Evolutionary conservation across 2,888 invertebrate genomes (phyloP).

Genomic region (Lasiommata megera): DNA sequence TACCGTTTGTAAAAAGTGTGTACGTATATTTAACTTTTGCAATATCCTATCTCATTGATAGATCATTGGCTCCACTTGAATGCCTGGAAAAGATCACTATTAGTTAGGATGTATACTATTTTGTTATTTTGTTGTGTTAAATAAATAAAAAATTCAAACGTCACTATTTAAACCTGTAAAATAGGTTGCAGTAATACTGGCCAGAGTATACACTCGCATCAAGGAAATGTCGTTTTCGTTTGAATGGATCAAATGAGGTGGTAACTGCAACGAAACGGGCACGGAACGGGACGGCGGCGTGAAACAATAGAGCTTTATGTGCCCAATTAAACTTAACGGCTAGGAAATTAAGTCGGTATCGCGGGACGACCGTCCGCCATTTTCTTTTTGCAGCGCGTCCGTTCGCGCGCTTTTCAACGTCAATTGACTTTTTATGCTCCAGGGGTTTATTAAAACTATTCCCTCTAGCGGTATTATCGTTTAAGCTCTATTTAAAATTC

Average conservation of each 20-base stretch:
- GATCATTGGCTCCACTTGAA: too few relatives aligned
- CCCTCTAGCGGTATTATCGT: conserved; percentile 18
- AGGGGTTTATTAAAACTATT: conserved; percentile 31
- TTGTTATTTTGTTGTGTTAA: too few relatives aligned
- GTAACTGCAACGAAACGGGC: conserved; percentile 46
- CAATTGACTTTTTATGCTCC: conserved; percentile 41
- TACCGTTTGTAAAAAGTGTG: too few relatives aligned
- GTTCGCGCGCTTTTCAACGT: conserved; percentile 41
- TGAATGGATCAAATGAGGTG: conserved; percentile 53
- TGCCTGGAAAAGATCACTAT: too few relatives aligned
- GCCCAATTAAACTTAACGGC: conserved; percentile 59
- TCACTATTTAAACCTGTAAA: not conserved
- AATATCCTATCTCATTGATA: too few relatives aligned
- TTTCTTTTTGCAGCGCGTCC: conserved; percentile 44
- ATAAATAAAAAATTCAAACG: too few relatives aligned
- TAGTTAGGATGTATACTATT: too few relatives aligned
- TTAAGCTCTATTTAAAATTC: conserved; percentile 20
- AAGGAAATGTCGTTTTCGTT: conserved; percentile 55
- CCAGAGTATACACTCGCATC: conserved; percentile 34
- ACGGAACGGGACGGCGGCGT: conserved; percentile 41
- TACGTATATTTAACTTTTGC: too few relatives aligned
- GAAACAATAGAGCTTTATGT: conserved; percentile 65
- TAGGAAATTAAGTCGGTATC: conserved; percentile 63
- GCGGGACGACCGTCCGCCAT: conserved; percentile 41
- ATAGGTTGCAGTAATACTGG: not conserved